These are phyloP conservation scores for Tuberolachnus salignus DNA, from an alignment of 2,888 invertebrate species.

Conservation along the genomic window DNA sequence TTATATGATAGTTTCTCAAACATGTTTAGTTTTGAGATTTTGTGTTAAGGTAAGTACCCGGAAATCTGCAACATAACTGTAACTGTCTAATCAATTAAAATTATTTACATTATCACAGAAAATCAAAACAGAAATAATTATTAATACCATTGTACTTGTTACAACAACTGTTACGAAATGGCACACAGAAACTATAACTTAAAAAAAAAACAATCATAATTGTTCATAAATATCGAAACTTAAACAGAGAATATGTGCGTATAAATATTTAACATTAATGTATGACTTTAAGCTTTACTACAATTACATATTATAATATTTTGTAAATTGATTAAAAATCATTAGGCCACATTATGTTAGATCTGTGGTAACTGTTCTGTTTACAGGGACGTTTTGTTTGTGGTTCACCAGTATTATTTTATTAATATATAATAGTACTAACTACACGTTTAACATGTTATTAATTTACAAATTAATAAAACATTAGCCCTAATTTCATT, in stretches of 20 bases:
- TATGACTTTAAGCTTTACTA: neutral
- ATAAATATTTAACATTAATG: neutral
- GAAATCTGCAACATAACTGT: constrained; percentile 14
- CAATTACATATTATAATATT: neutral
- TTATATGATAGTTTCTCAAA: neutral
- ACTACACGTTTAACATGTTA: constrained; percentile 5
- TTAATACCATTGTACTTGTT: neutral
- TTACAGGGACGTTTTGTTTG: neutral
- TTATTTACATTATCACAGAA: constrained; percentile 55
- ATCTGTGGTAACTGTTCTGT: constrained; percentile 39
- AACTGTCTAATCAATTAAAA: constrained; percentile 19
- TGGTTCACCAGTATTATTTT: neutral
- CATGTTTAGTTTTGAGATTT: neutral
- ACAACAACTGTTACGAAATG: neutral
- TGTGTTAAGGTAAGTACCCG: neutral
- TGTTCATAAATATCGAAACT: neutral
- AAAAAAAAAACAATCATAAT: neutral
- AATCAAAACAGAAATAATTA: constrained; percentile 36
- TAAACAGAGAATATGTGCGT: constrained; percentile 36
- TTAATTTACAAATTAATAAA: constrained; percentile 22
- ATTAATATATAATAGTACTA: neutral
- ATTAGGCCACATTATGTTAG: constrained; percentile 6
- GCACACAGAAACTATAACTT: constrained; percentile 1
- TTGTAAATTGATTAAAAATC: neutral
- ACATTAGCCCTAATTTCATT: neutral